Base-by-base conservation (phyloP, 2,888 invertebrate genomes). In the Netelia melanura region DNA sequence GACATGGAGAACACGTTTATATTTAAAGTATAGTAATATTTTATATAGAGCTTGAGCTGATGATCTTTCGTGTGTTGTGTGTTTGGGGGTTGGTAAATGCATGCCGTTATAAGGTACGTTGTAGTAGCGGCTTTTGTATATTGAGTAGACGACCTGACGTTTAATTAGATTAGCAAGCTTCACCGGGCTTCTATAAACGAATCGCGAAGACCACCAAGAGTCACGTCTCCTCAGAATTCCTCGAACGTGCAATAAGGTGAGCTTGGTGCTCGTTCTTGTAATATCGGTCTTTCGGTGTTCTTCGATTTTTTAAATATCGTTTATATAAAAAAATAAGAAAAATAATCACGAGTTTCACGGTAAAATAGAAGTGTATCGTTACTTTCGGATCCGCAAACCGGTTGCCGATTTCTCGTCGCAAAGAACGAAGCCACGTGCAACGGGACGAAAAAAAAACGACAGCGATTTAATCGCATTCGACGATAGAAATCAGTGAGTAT, bases 191-290 rank as follows among this genome's bases (percentile, higher is more conserved):
- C 93, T 89, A 87, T 92, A 92, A 93, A 92, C 89, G 91, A 92
- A 92, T 93, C 90, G 91, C 87, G 93, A 93, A 93, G 88, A 91
- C 93, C 88, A 88, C 85, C 87, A 93, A 92, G 89, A 89, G 88
- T 88, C 83, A 78, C 86, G 83, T 86, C 85, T 90, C 87, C 87
- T 89, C 91, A 92, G 90, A 92, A 89, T 89, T 89, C 86, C 88
- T 86, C 87, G 86, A 87, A 86, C 87, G 88, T 86, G 87, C 89
- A 87, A 81, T 83, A 88, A 90, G 88, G 89, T 88, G 87, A 91
- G 90, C 90, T 79, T 86, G 71, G 77, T 76, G 21, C 62, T 76
- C 62, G 23, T 44, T 64, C 9, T 74, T 21, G 14, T 38, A 67
- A 48, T 70, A 21, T 62, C 43, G 44, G 54, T 72, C 65, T 61